These are phyloP conservation scores for Adelosebastes latens DNA, from an alignment of 2,797 vertebrate genomes.

Conservation along the genomic window DNA sequence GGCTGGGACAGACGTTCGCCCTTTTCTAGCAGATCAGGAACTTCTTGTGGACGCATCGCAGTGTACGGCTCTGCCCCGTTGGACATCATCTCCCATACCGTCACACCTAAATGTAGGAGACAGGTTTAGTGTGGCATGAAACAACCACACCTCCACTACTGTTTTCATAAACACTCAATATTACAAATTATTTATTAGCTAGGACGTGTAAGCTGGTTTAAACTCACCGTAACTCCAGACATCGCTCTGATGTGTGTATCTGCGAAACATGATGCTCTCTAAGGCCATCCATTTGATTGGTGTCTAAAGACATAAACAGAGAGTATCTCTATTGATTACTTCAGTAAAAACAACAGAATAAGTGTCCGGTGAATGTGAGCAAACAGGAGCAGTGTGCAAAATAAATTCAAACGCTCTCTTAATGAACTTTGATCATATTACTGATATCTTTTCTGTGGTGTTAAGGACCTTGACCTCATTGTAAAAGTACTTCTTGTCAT, in stretches of 20 bases:
- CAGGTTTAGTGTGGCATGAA: background rate
- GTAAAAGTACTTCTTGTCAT: constrained; percentile 93
- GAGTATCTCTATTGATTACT: background rate
- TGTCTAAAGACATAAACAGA: constrained; percentile 75
- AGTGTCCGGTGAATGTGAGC: background rate
- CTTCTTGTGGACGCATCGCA: constrained; percentile 87
- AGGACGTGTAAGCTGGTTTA: background rate
- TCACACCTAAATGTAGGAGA: constrained; percentile 85
- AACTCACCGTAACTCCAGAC: constrained; percentile 97
- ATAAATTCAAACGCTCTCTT: background rate
- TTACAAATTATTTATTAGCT: background rate
- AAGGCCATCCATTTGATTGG: constrained; percentile 97
- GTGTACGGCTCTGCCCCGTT: constrained; percentile 93
- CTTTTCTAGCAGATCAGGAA: constrained; percentile 94
- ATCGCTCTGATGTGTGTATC: constrained; percentile 97
- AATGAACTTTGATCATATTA: constrained; percentile 17
- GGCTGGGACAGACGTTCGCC: constrained; percentile 94
- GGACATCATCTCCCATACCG: constrained; percentile 98
- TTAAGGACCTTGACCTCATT: constrained; percentile 90
- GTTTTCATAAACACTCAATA: background rate
- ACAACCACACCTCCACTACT: background rate
- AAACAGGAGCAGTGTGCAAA: background rate
- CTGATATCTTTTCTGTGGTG: background rate
- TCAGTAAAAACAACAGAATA: background rate
- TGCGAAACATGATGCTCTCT: constrained; percentile 94